These are phyloP conservation scores for Malurus melanocephalus DNA, from an alignment of 2,113 vertebrate genomes.

Conservation along the genomic window DNA sequence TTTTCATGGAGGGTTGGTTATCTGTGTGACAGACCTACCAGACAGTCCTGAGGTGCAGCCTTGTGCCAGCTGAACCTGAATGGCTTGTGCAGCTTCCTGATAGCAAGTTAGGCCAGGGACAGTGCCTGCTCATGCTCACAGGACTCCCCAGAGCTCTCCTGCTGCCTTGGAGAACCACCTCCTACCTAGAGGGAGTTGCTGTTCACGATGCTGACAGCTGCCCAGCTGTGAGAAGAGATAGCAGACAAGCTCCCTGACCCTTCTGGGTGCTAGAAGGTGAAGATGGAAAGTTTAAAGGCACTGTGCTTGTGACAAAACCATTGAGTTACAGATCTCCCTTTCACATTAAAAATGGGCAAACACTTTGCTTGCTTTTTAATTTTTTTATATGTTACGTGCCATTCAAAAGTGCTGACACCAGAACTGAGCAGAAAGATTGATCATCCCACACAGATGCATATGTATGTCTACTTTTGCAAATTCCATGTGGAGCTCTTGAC, in stretches of 20 bases:
- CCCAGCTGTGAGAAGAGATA: neutral
- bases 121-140: neutral
- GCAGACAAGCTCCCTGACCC: neutral
- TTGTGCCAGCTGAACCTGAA: neutral
- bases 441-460: neutral
- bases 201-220: neutral
- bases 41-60: neutral
- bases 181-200: neutral
- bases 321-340: neutral
- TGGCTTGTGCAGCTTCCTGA: neutral
- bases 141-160: neutral
- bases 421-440: neutral
- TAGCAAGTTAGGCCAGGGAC: neutral
- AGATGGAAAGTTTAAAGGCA: neutral
- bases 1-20: neutral
- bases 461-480: neutral
- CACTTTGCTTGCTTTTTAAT: neutral
- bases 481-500: neutral
- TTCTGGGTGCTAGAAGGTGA: neutral
- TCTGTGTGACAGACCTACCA: neutral
- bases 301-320: neutral
- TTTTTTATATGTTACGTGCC: neutral
- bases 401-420: neutral
- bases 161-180: neutral
- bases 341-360: neutral